Conservation (phyloP, 1,140 invertebrate species). For the Eupristina koningsbergeri region DNA sequence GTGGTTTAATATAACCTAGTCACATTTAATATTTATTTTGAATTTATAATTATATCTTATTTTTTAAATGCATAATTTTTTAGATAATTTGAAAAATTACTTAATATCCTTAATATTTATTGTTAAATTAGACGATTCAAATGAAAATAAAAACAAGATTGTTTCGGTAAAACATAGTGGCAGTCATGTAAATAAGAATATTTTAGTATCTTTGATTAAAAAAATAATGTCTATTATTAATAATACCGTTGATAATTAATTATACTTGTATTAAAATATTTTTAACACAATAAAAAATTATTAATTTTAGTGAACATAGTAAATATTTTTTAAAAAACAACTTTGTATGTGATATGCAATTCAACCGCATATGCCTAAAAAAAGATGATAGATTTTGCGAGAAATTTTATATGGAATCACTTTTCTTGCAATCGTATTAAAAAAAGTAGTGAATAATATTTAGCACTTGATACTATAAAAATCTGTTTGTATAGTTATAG, state of each 20-base stretch:
- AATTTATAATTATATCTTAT: neutral
- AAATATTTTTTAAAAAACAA: conserved; percentile 50
- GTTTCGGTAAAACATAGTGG: neutral
- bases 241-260: conserved; percentile 43
- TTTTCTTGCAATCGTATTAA: conserved; percentile 20
- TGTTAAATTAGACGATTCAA: neutral
- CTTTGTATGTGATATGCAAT: conserved; percentile 47
- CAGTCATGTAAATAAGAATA: neutral
- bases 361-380: conserved; percentile 29
- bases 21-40: too few species aligned
- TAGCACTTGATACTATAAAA: conserved; percentile 39
- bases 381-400: conserved; percentile 30
- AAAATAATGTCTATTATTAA: conserved; percentile 5
- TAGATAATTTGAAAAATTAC: neutral
- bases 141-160: neutral
- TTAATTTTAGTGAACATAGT: conserved; percentile 23
- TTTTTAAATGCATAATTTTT: neutral
- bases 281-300: conserved; percentile 28
- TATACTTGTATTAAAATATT: conserved; percentile 39
- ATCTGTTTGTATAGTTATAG: conserved; percentile 33
- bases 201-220: neutral
- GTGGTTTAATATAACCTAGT: neutral
- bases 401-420: conserved; percentile 45
- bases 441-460: conserved; percentile 35
- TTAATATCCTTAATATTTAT: neutral